Conservation (phyloP, 30 jellyfish, hydroid and myxozoan genomes). For the Euphysa ruthae region DNA sequence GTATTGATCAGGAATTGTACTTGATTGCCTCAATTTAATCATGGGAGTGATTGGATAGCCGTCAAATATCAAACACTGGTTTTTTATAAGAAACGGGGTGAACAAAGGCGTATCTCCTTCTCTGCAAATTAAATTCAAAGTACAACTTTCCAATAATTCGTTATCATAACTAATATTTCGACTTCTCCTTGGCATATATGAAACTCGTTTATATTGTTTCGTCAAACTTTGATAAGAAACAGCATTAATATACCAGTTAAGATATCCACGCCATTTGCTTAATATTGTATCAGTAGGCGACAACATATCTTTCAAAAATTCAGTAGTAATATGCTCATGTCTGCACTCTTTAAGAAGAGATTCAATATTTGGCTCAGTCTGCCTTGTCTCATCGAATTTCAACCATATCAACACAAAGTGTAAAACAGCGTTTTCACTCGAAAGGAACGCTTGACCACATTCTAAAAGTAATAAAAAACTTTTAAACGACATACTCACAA, state of each 20-base stretch:
- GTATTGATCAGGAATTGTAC: too few relatives aligned
- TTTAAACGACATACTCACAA: not conserved
- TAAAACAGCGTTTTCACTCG: constrained; percentile 7
- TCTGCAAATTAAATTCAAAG: too few relatives aligned
- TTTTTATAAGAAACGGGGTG: too few relatives aligned
- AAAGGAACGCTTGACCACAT: constrained; percentile 7
- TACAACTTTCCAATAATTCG: too few relatives aligned
- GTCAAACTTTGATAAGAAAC: constrained; percentile 11
- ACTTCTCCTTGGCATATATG: too few relatives aligned
- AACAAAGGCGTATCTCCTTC: too few relatives aligned
- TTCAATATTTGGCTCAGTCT: constrained; percentile 17
- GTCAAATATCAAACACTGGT: not conserved
- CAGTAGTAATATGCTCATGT: constrained; percentile 5
- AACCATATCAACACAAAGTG: constrained; percentile 16
- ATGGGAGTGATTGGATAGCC: constrained; percentile 16
- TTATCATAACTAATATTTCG: too few relatives aligned
- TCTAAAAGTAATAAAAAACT: constrained; percentile 3
- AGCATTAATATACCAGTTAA: constrained; percentile 24
- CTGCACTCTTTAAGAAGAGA: constrained; percentile 11
- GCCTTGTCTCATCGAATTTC: not conserved
- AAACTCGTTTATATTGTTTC: not conserved
- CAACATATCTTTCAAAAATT: constrained; percentile 10
- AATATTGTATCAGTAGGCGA: constrained; percentile 10
- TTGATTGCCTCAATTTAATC: too few relatives aligned
- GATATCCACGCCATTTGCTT: constrained; percentile 13